A percentile compares a stretch with the other conserved stretches of the same genome.
Conservation (phyloP, 2,888 invertebrate genomes). For the Cataglyphis altisquamis region DNA sequence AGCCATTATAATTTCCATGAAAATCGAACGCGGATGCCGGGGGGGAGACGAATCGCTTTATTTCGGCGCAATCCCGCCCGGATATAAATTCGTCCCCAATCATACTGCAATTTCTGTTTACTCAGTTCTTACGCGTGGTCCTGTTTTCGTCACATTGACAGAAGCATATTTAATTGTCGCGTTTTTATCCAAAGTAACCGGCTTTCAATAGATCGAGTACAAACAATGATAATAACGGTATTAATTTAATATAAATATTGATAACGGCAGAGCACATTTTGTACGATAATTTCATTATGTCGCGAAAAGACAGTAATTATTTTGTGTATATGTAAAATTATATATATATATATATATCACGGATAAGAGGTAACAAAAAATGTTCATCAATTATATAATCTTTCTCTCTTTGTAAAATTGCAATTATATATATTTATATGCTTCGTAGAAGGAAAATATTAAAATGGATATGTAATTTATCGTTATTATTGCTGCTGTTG, state of each 20-base stretch:
- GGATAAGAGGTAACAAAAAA: background rate
- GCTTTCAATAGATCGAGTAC: slow-evolving; percentile 14
- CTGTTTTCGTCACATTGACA: slow-evolving; percentile 22
- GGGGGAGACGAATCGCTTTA: slow-evolving; percentile 48
- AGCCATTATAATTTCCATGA: slow-evolving; percentile 56
- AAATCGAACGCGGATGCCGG: slow-evolving; percentile 46
- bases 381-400: background rate
- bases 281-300: background rate
- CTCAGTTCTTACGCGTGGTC: slow-evolving; percentile 36
- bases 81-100: slow-evolving; percentile 50
- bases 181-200: slow-evolving; percentile 48
- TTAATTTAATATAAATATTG: slow-evolving; percentile 48
- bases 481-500: background rate
- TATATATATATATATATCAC: no score
- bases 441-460: background rate
- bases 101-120: slow-evolving; percentile 55
- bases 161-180: slow-evolving; percentile 46
- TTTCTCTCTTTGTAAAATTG: background rate
- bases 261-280: slow-evolving; percentile 9
- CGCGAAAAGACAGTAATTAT: background rate
- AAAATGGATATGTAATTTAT: slow-evolving; percentile 3
- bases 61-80: slow-evolving; percentile 21
- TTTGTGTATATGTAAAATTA: background rate
- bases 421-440: background rate
- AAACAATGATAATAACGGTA: slow-evolving; percentile 38